phyloP scores from a whole-genome alignment of 2,888 invertebrate species.

The Meteorus cinctellus region DNA sequence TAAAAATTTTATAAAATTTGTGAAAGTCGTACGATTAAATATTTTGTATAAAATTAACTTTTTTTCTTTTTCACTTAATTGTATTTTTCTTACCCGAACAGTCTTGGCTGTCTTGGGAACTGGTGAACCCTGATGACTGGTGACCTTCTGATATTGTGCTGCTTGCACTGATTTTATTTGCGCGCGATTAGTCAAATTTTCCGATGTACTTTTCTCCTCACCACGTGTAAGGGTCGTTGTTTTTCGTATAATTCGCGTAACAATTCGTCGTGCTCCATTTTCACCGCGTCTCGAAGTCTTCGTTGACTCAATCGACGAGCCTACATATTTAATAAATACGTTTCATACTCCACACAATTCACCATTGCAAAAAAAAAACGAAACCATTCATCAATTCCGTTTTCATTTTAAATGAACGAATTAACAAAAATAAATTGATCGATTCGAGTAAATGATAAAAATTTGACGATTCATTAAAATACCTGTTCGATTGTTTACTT shows the following conservation, averaged over 20 bases:
- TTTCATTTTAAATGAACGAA: background rate
- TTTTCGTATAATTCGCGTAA: constrained; percentile 89
- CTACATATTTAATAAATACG: constrained; percentile 52
- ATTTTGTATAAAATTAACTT: background rate
- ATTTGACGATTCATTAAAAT: background rate
- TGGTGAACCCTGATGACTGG: constrained; percentile 77
- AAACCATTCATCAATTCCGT: background rate
- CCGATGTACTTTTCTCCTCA: constrained; percentile 84
- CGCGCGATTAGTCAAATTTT: constrained; percentile 80
- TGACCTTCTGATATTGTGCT: constrained; percentile 67
- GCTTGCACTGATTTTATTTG: constrained; percentile 76
- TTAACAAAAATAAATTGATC: background rate
- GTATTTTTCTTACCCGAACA: constrained; percentile 81
- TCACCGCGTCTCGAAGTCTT: constrained; percentile 87
- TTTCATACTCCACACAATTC: background rate
- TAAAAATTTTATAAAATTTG: background rate
- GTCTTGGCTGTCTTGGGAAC: constrained; percentile 83
- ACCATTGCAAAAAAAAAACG: background rate
- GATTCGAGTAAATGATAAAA: constrained; percentile 2
- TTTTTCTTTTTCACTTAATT: background rate
- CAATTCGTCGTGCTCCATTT: constrained; percentile 87
- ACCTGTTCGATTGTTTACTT: background rate
- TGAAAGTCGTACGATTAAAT: constrained; percentile 9
- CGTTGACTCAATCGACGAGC: constrained; percentile 86
- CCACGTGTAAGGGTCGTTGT: constrained; percentile 91